phyloP scores from a whole-genome alignment of 2,113 vertebrate genomes.

The Menura novaehollandiae region DNA sequence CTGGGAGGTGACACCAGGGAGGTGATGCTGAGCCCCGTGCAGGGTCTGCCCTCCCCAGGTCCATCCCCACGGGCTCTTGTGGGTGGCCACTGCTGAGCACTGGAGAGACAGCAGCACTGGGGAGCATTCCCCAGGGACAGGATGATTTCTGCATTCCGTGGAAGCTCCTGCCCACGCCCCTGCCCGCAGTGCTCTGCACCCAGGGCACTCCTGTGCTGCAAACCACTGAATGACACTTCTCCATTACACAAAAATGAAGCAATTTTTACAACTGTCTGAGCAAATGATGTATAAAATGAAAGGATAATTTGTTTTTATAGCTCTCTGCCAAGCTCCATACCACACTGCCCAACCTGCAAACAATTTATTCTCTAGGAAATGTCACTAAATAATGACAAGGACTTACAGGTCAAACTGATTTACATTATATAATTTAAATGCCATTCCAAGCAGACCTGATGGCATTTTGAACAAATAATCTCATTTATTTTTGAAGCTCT shows the following conservation, averaged over 20 bases:
- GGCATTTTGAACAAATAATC: conserved; percentile 81
- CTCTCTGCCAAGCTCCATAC: conserved; percentile 61
- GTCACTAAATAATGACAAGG: conserved; percentile 75
- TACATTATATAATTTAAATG: conserved; percentile 83
- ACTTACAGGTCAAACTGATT: conserved; percentile 74
- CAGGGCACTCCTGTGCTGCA: conserved; percentile 29
- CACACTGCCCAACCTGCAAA: conserved; percentile 59
- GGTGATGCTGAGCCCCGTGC: background rate
- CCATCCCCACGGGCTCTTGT: background rate
- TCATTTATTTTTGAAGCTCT: conserved; percentile 74
- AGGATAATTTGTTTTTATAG: conserved; percentile 75
- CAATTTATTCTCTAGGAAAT: conserved; percentile 68
- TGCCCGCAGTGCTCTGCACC: background rate
- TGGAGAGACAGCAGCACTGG: background rate
- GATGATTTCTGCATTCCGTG: background rate
- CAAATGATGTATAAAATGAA: conserved; percentile 74
- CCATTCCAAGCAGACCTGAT: conserved; percentile 72
- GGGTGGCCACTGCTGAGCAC: background rate
- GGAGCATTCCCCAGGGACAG: background rate
- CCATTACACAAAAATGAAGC: conserved; percentile 57
- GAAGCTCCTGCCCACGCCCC: background rate
- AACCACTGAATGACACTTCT: conserved; percentile 52
- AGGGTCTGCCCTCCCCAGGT: background rate
- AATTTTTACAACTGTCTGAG: conserved; percentile 68
- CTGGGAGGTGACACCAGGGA: background rate